Evolutionary conservation across 2,797 vertebrate species (phyloP), one percentile per base, ranked within the genome.

Genomic region (Halcyon chelicuti): DNA sequence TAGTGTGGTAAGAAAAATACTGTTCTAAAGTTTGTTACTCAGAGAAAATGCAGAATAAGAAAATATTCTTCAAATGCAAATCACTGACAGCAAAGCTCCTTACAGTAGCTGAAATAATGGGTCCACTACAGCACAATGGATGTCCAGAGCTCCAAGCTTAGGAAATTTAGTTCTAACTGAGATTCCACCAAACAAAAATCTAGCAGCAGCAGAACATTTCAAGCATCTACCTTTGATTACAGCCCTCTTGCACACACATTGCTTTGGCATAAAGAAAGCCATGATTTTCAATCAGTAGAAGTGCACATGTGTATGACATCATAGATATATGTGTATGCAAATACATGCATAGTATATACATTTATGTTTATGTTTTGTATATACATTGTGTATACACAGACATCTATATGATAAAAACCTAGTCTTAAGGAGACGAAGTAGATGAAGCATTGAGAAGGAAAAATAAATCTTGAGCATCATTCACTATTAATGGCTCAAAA

Each of bases 401-500:
- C 60, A 87, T 42, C 18, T 70, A 10, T 37, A 74, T 8, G 52
- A 61, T 1, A 61, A 23, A 74, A 88, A 76, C 63, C 7, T 85
- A n/a, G 23, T 16, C 26, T n/a, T 42, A 5, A 72, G 39, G 25
- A 89, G 47, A 68, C 35, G 81, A 72, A 88, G 55, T 23, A 92
- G 39, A 70, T 21, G 19, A 66, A 91, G 33, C 44, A 29, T 31
- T 63, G 80, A 9, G 31, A 75, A 77, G 61, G 61, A 11, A 76
- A 9, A 46, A 4, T 29, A 28, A 52, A 29, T 17, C 33, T 76
- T 29, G 49, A 84, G 42, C 58, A 88, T 10, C 33, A 66, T 63
- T 39, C 35, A 78, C 82, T 95, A 86, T 86, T 90, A 93, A 91
- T 46, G 44, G 89, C 80, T 94, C 33, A 40, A 93, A 88, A 85